Conservation (phyloP, 2,797 vertebrate species). For the Poeciliopsis turneri region DNA sequence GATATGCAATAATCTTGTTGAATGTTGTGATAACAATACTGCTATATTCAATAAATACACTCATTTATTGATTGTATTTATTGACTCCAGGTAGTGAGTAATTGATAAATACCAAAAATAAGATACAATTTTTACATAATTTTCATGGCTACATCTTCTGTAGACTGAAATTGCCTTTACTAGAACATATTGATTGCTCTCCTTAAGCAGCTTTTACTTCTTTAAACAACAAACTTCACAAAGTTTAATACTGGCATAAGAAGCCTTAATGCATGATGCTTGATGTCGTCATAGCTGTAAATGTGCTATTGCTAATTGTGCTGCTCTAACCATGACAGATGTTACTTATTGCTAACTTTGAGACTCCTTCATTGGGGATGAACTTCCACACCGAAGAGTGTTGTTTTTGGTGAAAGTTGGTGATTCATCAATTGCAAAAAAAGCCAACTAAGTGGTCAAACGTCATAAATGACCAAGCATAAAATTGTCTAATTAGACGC, state of each 20-base stretch:
- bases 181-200: neutral
- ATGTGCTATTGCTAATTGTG: neutral
- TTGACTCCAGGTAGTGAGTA: neutral
- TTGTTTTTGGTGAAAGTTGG: neutral
- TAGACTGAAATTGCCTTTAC: neutral
- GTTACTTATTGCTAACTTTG: neutral
- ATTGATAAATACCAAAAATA: neutral
- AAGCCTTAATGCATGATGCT: neutral
- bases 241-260: neutral
- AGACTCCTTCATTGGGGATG: neutral
- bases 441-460: neutral
- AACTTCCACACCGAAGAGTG: neutral
- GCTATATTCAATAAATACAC: neutral
- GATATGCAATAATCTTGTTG: neutral
- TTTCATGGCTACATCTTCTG: neutral
- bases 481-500: neutral
- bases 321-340: neutral
- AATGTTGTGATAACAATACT: neutral
- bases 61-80: neutral
- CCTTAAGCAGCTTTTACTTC: neutral
- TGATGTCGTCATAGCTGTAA: neutral
- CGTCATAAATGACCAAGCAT: neutral
- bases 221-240: neutral
- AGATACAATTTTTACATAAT: neutral
- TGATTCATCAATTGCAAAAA: neutral